Base-by-base conservation (phyloP, 1,140 invertebrate species). In the Brachionus calyciflorus region DNA sequence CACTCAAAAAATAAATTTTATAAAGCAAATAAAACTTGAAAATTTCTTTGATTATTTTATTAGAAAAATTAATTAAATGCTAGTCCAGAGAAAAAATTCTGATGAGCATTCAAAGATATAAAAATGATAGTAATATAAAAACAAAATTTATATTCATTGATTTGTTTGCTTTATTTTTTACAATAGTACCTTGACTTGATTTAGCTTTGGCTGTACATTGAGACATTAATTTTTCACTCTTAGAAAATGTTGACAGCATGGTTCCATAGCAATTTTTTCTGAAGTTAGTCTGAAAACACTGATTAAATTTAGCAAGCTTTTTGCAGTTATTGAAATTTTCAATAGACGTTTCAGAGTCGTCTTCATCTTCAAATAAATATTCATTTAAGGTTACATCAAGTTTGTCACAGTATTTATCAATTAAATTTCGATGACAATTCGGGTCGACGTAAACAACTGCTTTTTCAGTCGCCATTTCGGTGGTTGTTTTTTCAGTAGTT, bases 241-340 rank as follows among this genome's bases (percentile, higher is more conserved):
- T 41, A 17, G 3, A 21, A 44, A 65, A 44, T 41, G 41, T 37
- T 24, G 26, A 19, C 24, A 33, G 24, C 60, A 65, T 44, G 3
- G 40, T 21, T 26, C 21, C 17, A 4, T 40, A 10, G 10, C 60
- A 65, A 41, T 14, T 41, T 44, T 44, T 44, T 37, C 40, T 37
- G 28, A 65, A 65, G 44, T 65, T 65, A 12, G 41, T 21, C 24
- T 65, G 60, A 2, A 44, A 19, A 24, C 60, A 65, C 24, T 44
- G 40, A 37, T 44, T 65, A 44, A 44, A 65, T 44, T 65, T 65
- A 10, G 40, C 12, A 24, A 65, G 24, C 44, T 73, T 73, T 51
- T 49, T 73, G 46, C 51, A 73, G 10, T 19, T 37, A 55, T 49
- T 73, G 33, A 70, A 70, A 30, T 73, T 46, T 4, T 51, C 69